Evolutionary conservation across 2,797 vertebrate genomes (phyloP), one percentile per base, ranked within the genome.

Genomic region (Girardinus metallicus): DNA sequence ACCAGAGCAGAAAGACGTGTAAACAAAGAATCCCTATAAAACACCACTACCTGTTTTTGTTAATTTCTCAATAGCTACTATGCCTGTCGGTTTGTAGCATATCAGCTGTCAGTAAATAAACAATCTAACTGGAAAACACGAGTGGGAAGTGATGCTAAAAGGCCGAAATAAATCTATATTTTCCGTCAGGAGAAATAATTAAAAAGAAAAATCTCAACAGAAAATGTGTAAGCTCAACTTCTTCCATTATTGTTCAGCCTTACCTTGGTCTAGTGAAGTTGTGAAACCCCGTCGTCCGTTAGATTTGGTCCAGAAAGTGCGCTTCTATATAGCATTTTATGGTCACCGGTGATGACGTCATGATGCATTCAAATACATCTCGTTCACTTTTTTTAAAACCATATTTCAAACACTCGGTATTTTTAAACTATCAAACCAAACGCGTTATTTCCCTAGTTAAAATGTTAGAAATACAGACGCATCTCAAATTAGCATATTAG

Each of bases 221-320:
- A 1, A 13, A 57, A 12, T 0, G 64, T 39, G 34, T 0, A 15
- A 36, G n/a, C 7, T 53, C 0, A 74, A 66, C 0, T 13, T 13
- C 9, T 12, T 1, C 1, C 23, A 2, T 15, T 0, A 4, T 55
- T 57, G 21, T n/a, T 21, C 0, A 0, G 0, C 44, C 1, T 83
- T 94, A 94, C 93, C 91, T 91, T 70, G 31, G 10, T 75, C 15
- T 75, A 55, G 5, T 11, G 62, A 64, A 34, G 66, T 39, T 43
- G 5, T 70, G 29, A 75, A 72, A 74, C 41, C 80, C 68, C 10
- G 15, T 44, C 18, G 74, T 71, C 62, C 12, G 84, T 1, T 43
- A 74, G 36, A 18, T 71, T 80, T 74, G 82, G 84, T 89, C 91
- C 82, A 70, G 43, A 72, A 70, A 43, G 43, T 72, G 68, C 68